A percentile compares a stretch with the other conserved stretches of the same genome.
phyloP scores from a whole-genome alignment of 2,113 vertebrate species.

The Origma solitaria region DNA sequence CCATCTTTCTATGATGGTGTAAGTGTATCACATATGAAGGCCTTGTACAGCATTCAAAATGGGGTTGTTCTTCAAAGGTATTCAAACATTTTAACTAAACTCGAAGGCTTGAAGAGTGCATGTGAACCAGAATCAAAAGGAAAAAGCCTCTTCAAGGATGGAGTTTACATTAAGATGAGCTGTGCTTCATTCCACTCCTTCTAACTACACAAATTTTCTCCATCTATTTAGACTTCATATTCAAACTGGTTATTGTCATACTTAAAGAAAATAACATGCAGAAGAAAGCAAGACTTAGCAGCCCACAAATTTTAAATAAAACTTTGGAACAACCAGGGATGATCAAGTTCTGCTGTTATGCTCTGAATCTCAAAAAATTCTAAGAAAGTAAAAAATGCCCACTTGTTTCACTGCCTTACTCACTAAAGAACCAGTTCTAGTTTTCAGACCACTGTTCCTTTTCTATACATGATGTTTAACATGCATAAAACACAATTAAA shows the following conservation, averaged over 20 bases:
- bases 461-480: not conserved
- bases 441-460: not conserved
- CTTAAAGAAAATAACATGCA: not conserved
- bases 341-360: not conserved
- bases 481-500: not conserved
- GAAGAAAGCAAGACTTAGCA: not conserved
- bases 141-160: not conserved
- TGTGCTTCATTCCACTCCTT: not conserved
- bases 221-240: not conserved
- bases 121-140: not conserved
- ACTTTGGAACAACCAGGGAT: not conserved
- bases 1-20: not conserved
- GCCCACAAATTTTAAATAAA: not conserved
- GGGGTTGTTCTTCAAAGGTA: not conserved
- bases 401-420: not conserved
- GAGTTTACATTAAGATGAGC: not conserved
- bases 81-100: not conserved
- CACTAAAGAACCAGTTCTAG: not conserved
- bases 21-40: not conserved
- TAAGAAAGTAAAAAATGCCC: not conserved
- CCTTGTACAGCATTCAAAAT: not conserved
- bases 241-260: not conserved
- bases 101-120: not conserved
- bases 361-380: not conserved
- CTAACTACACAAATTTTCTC: not conserved